Evolutionary conservation across 2,113 vertebrate species (phyloP), one percentile per base, ranked within the genome.

Genomic region (Oxyura jamaicensis): DNA sequence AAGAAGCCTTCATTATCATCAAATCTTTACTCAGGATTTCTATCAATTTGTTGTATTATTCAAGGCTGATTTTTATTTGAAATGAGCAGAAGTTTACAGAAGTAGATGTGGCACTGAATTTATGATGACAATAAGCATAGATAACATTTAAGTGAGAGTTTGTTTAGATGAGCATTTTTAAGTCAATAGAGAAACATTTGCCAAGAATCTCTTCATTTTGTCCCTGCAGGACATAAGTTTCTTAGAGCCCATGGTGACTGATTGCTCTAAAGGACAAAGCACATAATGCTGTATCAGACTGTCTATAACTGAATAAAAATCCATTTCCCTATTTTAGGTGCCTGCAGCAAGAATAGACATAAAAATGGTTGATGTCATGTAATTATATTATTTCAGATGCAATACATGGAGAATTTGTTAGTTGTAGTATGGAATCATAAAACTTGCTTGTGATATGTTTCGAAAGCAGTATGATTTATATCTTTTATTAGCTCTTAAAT

Each of bases 401-500:
- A 76, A 48, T 82, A 46, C 42, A 10, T 66, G 58, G 80, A 86
- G 53, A 48, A 69, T 90, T 96, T 90, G 68, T 65, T 86, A 48
- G 90, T 93, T 81, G 23, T 79, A 83, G 42, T 66, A 52, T 52
- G 3, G 10, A 2, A 66, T 88, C 77, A 69, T 94, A 94, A 95
- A 96, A 76, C 25, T 86, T 86, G 20, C 25, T 84, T 65, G 76
- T 44, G 68, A 10, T 60, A 39, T 53, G 65, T 90, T 90, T 88
- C 8, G 41, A 94, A 89, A 93, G 56, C 59, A 46, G 16, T 68
- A 46, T 68, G 60, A 93, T 90, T 93, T 95, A 74, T 83, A 52
- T 63, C 6, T 95, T 93, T 91, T 93, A 96, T 94, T 94, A 93
- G 73, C 39, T 88, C 48, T 84, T 91, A 93, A 95, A 90, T 95